Conservation (phyloP, 2,888 invertebrate species). For the Bellardia bayeri region DNA sequence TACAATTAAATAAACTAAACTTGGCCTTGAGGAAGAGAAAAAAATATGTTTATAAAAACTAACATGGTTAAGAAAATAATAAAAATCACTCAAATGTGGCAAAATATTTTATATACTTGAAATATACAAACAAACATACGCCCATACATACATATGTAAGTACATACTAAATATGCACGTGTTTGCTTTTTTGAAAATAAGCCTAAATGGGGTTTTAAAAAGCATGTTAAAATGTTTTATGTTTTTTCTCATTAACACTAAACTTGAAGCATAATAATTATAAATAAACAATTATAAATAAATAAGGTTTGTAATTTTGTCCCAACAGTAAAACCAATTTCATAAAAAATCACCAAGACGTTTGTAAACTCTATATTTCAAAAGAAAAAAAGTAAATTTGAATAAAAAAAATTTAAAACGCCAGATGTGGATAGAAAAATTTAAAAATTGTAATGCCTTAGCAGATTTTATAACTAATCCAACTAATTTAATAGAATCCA, state of each 20-base stretch:
- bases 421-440: neutral
- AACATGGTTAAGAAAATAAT: constrained; percentile 22
- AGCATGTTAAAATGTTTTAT: neutral
- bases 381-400: too few species aligned
- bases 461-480: neutral
- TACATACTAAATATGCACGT: neutral
- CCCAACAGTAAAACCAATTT: too few species aligned
- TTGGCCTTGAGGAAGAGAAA: constrained; percentile 66
- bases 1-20: constrained; percentile 57
- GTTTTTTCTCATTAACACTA: constrained; percentile 1
- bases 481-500: neutral
- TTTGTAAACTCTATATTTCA: too few species aligned
- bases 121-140: neutral
- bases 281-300: neutral
- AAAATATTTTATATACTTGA: constrained; percentile 41
- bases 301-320: neutral
- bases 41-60: constrained; percentile 18
- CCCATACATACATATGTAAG: neutral
- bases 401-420: too few species aligned
- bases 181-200: neutral
- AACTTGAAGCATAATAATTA: neutral
- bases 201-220: neutral
- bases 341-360: too few species aligned
- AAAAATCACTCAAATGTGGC: constrained; percentile 69
- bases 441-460: neutral